A percentile compares a stretch with the other conserved stretches of the same genome.
Conservation (phyloP, 2,797 vertebrate genomes). For the Adelosebastes latens region DNA sequence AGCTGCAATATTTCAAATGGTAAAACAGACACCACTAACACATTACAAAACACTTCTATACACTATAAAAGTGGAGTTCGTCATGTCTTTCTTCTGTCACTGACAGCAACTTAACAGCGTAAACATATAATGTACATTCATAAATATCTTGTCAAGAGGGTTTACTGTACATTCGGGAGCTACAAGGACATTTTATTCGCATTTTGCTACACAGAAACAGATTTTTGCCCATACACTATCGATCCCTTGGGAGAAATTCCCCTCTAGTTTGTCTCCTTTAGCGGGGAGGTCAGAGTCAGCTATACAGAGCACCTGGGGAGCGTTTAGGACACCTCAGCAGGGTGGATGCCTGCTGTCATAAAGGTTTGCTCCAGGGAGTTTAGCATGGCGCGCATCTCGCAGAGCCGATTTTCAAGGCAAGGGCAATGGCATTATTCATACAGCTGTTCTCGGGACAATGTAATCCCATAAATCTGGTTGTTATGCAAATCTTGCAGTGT, state of each 20-base stretch:
- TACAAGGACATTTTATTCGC: neutral
- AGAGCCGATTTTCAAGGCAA: slow-evolving; percentile 12
- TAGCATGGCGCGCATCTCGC: neutral
- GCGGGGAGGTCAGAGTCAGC: slow-evolving; percentile 20
- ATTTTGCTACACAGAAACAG: neutral
- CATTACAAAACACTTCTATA: neutral
- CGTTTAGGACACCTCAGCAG: slow-evolving; percentile 18
- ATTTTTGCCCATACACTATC: neutral
- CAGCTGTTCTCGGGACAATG: slow-evolving; percentile 11
- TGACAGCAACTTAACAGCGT: neutral
- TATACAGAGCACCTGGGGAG: slow-evolving; percentile 29
- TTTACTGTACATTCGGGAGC: neutral
- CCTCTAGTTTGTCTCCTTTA: neutral
- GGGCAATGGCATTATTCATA: slow-evolving; percentile 25
- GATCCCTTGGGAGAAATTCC: slow-evolving; percentile 29
- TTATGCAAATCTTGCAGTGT: neutral
- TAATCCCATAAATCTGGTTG: neutral
- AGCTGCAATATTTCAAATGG: neutral
- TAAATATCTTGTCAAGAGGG: neutral
- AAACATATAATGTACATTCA: neutral
- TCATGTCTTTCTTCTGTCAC: neutral
- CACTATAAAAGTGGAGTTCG: neutral
- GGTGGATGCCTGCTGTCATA: slow-evolving; percentile 24
- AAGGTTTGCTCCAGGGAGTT: slow-evolving; percentile 3
- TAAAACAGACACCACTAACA: neutral